These are phyloP conservation scores for Engystomops pustulosus DNA, from an alignment of 2,113 vertebrate species.

Conservation along the genomic window DNA sequence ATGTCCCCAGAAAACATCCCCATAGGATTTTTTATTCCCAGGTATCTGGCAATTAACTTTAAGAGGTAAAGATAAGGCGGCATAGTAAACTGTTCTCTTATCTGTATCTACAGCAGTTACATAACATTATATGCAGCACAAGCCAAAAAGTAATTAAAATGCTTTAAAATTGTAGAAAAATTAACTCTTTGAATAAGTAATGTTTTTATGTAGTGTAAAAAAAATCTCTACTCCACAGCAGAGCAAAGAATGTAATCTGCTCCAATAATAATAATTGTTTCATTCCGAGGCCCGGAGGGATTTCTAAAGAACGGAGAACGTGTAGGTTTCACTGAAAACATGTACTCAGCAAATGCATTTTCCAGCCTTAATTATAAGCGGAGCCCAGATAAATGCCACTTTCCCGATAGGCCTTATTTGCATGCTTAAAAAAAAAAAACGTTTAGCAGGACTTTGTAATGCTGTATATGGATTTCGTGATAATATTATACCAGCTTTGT, in stretches of 20 bases:
- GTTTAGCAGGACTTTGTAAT: constrained; percentile 8
- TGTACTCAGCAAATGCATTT: constrained; percentile 7
- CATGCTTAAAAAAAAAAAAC: constrained; percentile 47
- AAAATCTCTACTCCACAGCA: background rate
- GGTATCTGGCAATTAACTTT: background rate
- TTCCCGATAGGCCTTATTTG: constrained; percentile 2
- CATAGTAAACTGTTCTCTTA: background rate
- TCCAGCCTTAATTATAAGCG: constrained; percentile 31
- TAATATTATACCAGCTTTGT: background rate
- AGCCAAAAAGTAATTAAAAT: constrained; percentile 9
- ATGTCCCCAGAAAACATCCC: no score
- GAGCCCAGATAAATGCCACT: background rate
- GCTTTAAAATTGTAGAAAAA: background rate
- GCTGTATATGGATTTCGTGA: constrained; percentile 22
- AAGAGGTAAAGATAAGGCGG: background rate
- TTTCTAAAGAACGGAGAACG: background rate
- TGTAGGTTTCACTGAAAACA: constrained; percentile 9
- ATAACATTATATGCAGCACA: background rate
- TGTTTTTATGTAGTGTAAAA: constrained; percentile 10
- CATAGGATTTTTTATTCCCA: background rate
- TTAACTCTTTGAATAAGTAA: background rate
- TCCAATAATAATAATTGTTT: constrained; percentile 30
- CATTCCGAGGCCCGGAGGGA: background rate
- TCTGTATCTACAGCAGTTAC: background rate
- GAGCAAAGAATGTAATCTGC: constrained; percentile 13